Conservation (phyloP, 2,113 vertebrate species). For the Platichthys flesus region DNA sequence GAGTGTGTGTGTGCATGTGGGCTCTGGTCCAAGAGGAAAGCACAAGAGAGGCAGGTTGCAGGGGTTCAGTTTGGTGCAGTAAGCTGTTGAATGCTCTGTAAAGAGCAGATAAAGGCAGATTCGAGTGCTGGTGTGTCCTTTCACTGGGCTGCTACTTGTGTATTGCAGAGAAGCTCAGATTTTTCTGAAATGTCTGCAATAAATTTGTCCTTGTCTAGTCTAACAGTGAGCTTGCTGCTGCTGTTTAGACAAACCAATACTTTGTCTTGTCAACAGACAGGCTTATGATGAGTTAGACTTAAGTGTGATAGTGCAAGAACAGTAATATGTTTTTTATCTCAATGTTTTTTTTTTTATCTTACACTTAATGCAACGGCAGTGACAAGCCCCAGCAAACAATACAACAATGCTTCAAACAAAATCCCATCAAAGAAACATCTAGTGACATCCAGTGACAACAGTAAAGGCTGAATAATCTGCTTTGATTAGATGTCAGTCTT, state of each 20-base stretch:
- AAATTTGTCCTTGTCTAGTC: constrained; percentile 22
- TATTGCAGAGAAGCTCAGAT: constrained; percentile 24
- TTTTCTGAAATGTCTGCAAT: constrained; percentile 45
- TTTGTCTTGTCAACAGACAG: neutral
- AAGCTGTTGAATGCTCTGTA: constrained; percentile 71
- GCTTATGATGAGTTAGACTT: neutral
- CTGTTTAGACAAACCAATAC: neutral
- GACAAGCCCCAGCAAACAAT: constrained; percentile 8
- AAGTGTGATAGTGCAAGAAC: no score
- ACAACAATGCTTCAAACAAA: constrained; percentile 2
- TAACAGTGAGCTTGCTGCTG: neutral
- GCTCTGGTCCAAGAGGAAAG: constrained; percentile 74
- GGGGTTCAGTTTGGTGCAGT: constrained; percentile 84
- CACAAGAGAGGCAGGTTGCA: constrained; percentile 73
- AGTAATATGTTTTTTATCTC: neutral
- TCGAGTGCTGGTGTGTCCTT: constrained; percentile 52
- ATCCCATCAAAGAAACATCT: constrained; percentile 18
- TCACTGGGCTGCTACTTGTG: constrained; percentile 27
- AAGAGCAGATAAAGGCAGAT: constrained; percentile 54
- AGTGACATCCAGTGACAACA: constrained; percentile 14
- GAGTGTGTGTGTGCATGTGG: constrained; percentile 34
- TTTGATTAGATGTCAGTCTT: constrained; percentile 31
- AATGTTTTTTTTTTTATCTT: neutral
- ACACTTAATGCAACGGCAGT: neutral
- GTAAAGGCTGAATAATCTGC: constrained; percentile 16